These are phyloP conservation scores for Drosophila meridiana DNA, from an alignment of 2,888 invertebrate genomes.

Conservation along the genomic window DNA sequence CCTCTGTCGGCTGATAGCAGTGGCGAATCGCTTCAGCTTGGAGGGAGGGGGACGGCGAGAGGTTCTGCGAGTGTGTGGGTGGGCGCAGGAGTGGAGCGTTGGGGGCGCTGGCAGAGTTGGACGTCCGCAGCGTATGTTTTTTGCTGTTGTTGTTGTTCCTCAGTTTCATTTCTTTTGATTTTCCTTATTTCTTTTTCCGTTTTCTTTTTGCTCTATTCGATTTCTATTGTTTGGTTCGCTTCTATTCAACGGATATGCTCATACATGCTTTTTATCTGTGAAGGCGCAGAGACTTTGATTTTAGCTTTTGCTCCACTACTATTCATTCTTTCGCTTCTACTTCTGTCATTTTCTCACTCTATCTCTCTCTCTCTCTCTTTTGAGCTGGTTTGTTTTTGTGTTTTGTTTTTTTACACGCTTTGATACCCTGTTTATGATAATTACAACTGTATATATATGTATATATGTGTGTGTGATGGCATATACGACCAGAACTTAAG, in stretches of 20 bases:
- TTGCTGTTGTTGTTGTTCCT: background rate
- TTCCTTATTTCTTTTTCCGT: slow-evolving; percentile 11
- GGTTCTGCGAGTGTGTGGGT: background rate
- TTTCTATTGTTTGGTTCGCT: slow-evolving; percentile 52
- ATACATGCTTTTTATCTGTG: slow-evolving; percentile 69
- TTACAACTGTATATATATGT: background rate
- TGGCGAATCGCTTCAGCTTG: slow-evolving; percentile 7
- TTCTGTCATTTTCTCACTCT: slow-evolving; percentile 1
- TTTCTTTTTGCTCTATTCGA: slow-evolving; percentile 22
- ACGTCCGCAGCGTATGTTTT: slow-evolving; percentile 17
- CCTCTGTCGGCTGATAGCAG: slow-evolving; percentile 7
- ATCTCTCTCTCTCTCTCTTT: slow-evolving; percentile 15
- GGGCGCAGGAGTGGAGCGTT: background rate
- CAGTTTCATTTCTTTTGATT: slow-evolving; percentile 18
- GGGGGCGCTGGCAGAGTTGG: background rate
- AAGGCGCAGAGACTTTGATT: slow-evolving; percentile 27
- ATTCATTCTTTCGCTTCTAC: slow-evolving; percentile 20
- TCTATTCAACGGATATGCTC: slow-evolving; percentile 58
- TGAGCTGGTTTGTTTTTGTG: slow-evolving; percentile 27
- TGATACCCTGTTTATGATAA: slow-evolving; percentile 26
- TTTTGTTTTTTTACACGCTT: slow-evolving; percentile 23
- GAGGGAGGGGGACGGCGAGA: background rate
- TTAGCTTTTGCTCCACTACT: slow-evolving; percentile 34
- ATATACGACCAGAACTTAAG: background rate
- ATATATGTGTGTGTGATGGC: background rate